Evolutionary conservation across 2,797 vertebrate genomes (phyloP).

Genomic region (Acrossocheilus wenchowensis): DNA sequence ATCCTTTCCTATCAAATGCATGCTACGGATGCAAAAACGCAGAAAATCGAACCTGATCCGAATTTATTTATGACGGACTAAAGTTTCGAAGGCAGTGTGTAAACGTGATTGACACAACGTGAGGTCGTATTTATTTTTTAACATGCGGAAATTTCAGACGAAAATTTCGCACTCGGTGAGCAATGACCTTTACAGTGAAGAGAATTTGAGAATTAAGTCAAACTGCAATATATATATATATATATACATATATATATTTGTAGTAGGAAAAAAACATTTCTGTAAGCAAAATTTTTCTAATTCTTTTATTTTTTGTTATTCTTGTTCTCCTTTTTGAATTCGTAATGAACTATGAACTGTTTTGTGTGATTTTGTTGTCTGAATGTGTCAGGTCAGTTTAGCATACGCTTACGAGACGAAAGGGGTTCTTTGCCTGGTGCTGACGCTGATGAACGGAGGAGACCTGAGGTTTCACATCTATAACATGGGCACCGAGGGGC

Average conservation of each 20-base stretch:
- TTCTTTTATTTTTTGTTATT: background rate
- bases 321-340: background rate
- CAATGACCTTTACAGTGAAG: no score
- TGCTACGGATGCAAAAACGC: no score
- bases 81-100: no score
- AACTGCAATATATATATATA: background rate
- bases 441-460: conserved; percentile 88
- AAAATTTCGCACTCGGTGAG: no score
- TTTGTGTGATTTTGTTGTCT: background rate
- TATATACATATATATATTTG: background rate
- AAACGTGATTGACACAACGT: no score
- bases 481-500: conserved; percentile 79
- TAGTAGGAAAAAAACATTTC: background rate
- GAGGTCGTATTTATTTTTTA: no score
- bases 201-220: no score
- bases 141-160: no score
- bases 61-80: no score
- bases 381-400: conserved; percentile 79
- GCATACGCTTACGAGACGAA: conserved; percentile 88
- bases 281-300: no score
- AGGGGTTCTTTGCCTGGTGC: conserved; percentile 83
- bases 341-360: background rate
- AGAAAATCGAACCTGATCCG: no score
- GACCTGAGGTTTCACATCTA: conserved; percentile 88
- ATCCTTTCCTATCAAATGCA: no score